Conservation (phyloP, 2,113 vertebrate species). For the Clupea harengus region DNA sequence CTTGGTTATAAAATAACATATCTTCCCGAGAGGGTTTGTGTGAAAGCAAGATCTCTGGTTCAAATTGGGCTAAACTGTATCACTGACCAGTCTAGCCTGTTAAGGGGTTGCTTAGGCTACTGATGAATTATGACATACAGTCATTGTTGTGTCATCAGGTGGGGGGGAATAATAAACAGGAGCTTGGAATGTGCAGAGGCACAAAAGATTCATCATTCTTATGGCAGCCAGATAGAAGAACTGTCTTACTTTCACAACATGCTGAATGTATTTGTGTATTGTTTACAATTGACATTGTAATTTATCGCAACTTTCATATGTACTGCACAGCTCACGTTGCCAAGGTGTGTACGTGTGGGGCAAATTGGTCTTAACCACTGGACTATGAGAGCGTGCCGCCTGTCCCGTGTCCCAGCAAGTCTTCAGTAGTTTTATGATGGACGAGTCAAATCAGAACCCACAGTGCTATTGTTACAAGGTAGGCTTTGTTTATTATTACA, state of each 20-base stretch:
- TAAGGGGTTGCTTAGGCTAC: too few relatives aligned
- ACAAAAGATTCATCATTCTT: not conserved
- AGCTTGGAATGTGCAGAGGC: not conserved
- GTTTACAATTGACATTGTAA: not conserved
- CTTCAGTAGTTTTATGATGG: not conserved
- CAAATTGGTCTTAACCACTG: not conserved
- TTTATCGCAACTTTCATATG: not conserved
- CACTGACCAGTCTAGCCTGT: too few relatives aligned
- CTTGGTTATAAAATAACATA: too few relatives aligned
- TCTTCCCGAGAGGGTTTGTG: too few relatives aligned
- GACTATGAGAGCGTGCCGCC: not conserved
- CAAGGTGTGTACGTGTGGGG: not conserved
- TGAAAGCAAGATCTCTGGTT: too few relatives aligned
- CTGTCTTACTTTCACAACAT: not conserved
- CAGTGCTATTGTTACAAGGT: not conserved
- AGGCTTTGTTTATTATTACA: not conserved
- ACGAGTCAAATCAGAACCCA: not conserved
- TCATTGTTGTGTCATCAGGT: not conserved
- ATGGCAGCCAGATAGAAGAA: not conserved
- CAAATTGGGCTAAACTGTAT: too few relatives aligned
- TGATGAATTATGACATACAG: not conserved
- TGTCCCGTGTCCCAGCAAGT: not conserved
- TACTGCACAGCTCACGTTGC: not conserved
- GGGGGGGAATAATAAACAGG: not conserved
- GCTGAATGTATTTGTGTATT: not conserved